Base-by-base conservation (phyloP, 92 coral and sea anemone species). In the Ricordea florida region DNA sequence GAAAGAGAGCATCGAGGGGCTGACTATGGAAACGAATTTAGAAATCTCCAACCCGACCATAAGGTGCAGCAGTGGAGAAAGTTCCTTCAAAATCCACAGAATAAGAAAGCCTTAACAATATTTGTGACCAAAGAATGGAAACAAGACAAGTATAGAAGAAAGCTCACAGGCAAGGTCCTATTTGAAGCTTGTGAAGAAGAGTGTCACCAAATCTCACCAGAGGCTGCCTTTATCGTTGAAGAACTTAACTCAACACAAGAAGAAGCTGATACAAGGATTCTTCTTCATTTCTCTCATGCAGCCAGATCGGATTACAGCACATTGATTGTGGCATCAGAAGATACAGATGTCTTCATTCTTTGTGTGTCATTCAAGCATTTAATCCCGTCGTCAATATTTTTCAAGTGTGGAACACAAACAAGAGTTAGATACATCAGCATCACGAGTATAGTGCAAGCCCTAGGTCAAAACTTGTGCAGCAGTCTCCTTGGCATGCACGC, bases 101-200 rank as follows among this genome's bases (percentile, higher is more conserved):
- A 89, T 43, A 85, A 78, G 62, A 75, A 72, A 42, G 63, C 82
- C 53, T 79, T 89, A 0, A 65, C 74, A 55, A 34, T 9, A 20
- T 89, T 89, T 21, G 82, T 85, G 61, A 42, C 72, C 4, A 52
- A 80, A 37, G 80, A 71, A 20, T 71, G 80, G 86, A 59, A 25
- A 40, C 49, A 18, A 23, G 73, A 47, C 6, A 47, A 47, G n/a
- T 66, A 66, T 18, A 33, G 29, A 20, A 66, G 43, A 66, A 66
- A n/a, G n/a, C n/a, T n/a, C n/a, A n/a, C n/a, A n/a, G n/a, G n/a
- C n/a, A n/a, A n/a, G n/a, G n/a, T n/a, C n/a, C n/a, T 79, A n/a
- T 44, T 79, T 58, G 85, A 68, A 43, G 36, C 85, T 5, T 46
- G 32, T 27, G 73, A 33, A 7, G 73, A 71, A 22, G 11, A 34